phyloP scores from a whole-genome alignment of 2,888 invertebrate species.

The Amphipoea lucens region DNA sequence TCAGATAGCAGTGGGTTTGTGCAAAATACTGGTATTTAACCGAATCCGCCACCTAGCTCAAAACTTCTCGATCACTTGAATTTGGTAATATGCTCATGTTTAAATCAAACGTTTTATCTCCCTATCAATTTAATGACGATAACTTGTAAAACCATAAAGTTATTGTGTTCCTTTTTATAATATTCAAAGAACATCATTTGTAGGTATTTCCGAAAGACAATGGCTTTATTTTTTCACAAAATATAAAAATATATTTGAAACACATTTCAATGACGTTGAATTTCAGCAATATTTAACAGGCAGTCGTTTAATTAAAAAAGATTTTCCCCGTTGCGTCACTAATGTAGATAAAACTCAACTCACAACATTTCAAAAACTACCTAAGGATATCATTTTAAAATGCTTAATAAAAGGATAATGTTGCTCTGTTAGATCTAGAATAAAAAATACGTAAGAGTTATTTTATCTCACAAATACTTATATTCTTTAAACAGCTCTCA shows the following conservation, averaged over 20 bases:
- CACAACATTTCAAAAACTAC: neutral
- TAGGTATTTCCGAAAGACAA: neutral
- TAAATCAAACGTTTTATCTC: neutral
- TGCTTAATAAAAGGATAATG: neutral
- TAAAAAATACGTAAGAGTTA: too few relatives aligned
- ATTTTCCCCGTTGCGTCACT: neutral
- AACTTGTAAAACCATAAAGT: too few relatives aligned
- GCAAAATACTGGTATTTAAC: slow-evolving; percentile 1
- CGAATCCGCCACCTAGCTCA: neutral
- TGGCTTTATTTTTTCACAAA: neutral
- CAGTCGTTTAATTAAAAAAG: neutral
- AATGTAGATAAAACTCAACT: neutral
- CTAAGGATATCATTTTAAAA: neutral
- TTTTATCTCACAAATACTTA: neutral
- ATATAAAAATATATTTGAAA: neutral
- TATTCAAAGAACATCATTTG: neutral
- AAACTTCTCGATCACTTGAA: neutral
- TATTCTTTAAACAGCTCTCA: neutral
- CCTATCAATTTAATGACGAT: neutral
- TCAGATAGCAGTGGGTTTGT: neutral
- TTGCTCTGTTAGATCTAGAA: too few relatives aligned
- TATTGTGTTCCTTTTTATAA: neutral
- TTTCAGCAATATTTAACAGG: neutral
- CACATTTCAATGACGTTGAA: neutral
- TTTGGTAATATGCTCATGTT: neutral